Evolutionary conservation across 2,113 vertebrate genomes (phyloP).

Genomic region (Monopterus albus): DNA sequence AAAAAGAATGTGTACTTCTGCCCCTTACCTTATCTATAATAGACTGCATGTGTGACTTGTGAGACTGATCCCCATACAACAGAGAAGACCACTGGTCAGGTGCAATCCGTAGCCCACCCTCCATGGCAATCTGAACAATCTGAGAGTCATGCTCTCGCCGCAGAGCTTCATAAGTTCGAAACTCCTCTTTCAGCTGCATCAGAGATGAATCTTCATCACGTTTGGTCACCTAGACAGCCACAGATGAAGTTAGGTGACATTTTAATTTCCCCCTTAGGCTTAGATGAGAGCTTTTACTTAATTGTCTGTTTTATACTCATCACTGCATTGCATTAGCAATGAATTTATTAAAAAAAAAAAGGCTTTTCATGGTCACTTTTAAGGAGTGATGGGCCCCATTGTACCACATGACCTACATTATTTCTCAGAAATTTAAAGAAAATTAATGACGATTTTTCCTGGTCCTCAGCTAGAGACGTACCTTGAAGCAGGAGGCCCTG

Average conservation of each 20-base stretch:
- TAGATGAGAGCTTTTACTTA: neutral
- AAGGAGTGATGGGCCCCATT: accelerated
- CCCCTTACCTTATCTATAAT: slow-evolving; percentile 96
- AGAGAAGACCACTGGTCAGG: slow-evolving; percentile 99
- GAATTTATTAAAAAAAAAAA: neutral
- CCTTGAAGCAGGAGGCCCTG: slow-evolving; percentile 98
- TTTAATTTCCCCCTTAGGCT: neutral
- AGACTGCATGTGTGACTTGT: slow-evolving; percentile 99
- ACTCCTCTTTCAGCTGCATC: slow-evolving; percentile 99
- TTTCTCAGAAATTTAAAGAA: neutral
- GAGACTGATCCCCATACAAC: slow-evolving; percentile 96
- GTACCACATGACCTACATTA: neutral
- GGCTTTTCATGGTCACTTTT: neutral
- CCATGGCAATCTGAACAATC: slow-evolving; percentile 99
- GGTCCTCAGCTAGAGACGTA: slow-evolving; percentile 58
- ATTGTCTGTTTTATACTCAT: neutral
- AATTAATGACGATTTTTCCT: neutral
- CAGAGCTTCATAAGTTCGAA: slow-evolving; percentile 95
- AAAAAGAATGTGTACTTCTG: neutral
- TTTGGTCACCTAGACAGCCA: slow-evolving; percentile 89
- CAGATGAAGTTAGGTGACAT: neutral
- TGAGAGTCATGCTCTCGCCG: slow-evolving; percentile 97
- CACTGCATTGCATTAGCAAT: neutral
- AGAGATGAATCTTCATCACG: slow-evolving; percentile 97
- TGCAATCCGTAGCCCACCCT: slow-evolving; percentile 96